Base-by-base conservation (phyloP, 2,888 invertebrate genomes). In the Ophioninae sp. region DNA sequence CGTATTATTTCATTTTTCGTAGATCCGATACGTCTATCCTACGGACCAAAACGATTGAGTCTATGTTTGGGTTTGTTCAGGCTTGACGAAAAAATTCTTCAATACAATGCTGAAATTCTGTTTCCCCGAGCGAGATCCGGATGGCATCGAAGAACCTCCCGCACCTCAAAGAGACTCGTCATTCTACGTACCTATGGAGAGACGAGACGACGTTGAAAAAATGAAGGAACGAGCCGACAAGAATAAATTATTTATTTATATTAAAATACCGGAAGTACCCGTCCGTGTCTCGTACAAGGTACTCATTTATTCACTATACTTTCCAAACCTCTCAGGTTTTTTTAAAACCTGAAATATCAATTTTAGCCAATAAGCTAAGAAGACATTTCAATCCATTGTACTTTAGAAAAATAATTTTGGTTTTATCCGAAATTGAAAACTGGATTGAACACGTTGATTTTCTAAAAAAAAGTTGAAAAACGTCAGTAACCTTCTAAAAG, bases 211-310 rank as follows among this genome's bases (percentile, higher is more conserved):
- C 91, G 99, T 99, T 0, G 99, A 99, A 93, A 99, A 97, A 93
- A 98, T 98, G 98, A 98, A 98, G 95, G 98, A 99, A 93, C 95
- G 99, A 84, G 99, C 99, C 0, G 99, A 99, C 88, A 98, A 99
- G 93, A 99, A 99, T 94, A 99, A 99, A 93, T 94, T 99, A 72
- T 99, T 99, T 93, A 97, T 99, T 87, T 99, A 99, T 93, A 99
- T 99, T 63, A 99, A 99, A 94, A 99, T 98, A 88, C 99, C 99
- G 0, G 99, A 99, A 93, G 99, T 99, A 17, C 97, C 98, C 0
- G 97, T 99, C 61, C 95, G 97, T 76, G 97, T 98, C 8, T 98
- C 98, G 85, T 98, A 98, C 93, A 98, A 98, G 94, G 92, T 92
- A 86, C n/a, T 37, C 58, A 20, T 13, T 30, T 1, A 30, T 30